These are phyloP conservation scores for Archips crataeganus DNA, from an alignment of 2,888 invertebrate genomes.

Conservation along the genomic window DNA sequence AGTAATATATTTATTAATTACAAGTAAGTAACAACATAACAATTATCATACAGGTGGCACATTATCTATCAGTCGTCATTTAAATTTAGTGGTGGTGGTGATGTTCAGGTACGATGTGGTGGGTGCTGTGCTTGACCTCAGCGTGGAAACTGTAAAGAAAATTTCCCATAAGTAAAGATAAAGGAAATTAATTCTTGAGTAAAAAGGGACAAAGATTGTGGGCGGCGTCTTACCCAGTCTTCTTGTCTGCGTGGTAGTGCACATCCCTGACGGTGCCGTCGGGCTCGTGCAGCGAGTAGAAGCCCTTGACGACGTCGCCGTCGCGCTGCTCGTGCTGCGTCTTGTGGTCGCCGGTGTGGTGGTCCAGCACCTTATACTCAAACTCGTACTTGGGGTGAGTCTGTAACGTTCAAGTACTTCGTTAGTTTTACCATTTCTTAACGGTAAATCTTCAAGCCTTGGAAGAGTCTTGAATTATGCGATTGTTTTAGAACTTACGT, in stretches of 20 bases:
- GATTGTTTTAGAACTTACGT: constrained; percentile 51
- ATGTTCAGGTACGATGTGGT: constrained; percentile 49
- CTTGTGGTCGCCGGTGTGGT: constrained; percentile 78
- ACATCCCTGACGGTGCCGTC: constrained; percentile 74
- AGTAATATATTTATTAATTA: background rate
- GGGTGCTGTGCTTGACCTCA: constrained; percentile 51
- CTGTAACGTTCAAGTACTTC: background rate
- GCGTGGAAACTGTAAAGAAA: constrained; percentile 52
- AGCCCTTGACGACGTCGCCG: constrained; percentile 85
- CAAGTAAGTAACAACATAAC: background rate
- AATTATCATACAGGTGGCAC: background rate
- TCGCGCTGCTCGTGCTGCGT: constrained; percentile 76
- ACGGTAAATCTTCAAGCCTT: background rate
- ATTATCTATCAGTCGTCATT: background rate
- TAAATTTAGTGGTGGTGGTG: constrained; percentile 37
- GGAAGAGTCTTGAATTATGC: background rate
- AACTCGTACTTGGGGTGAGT: constrained; percentile 71
- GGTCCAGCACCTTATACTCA: constrained; percentile 66
- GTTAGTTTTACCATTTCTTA: background rate
- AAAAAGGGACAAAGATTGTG: background rate
- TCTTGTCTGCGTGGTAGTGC: constrained; percentile 59
- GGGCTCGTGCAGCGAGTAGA: constrained; percentile 82
- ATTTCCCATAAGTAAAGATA: too few relatives aligned
- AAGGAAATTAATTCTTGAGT: background rate
- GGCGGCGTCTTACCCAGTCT: constrained; percentile 56